Evolutionary conservation across 2,888 invertebrate species (phyloP).

Genomic region (Patella ulyssiponensis): DNA sequence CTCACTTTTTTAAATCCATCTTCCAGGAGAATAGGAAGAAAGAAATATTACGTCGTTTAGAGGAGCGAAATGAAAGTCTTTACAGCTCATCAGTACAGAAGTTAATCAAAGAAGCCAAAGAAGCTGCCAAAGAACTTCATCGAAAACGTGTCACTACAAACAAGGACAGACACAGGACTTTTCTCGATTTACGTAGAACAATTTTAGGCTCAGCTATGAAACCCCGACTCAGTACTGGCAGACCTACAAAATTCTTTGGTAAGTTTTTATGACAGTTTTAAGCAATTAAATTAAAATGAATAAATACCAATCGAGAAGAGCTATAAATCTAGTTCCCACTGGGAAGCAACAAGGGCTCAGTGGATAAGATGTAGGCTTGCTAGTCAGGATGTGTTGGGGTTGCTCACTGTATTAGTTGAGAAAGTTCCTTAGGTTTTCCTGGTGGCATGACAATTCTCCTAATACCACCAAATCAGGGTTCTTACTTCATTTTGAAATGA

Average conservation of each 20-base stretch:
- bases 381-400: too few relatives aligned
- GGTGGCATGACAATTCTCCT: too few relatives aligned
- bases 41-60: neutral
- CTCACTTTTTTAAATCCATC: too few relatives aligned
- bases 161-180: neutral
- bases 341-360: too few relatives aligned
- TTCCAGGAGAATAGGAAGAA: neutral
- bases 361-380: too few relatives aligned
- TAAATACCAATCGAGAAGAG: too few relatives aligned
- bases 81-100: neutral
- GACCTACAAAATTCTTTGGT: conserved; percentile 33
- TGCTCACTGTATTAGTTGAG: too few relatives aligned
- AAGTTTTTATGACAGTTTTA: neutral
- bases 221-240: conserved; percentile 19
- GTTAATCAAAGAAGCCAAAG: neutral
- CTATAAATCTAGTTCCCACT: too few relatives aligned
- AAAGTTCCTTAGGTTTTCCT: too few relatives aligned
- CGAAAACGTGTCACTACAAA: neutral
- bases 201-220: conserved; percentile 1
- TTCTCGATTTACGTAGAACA: neutral
- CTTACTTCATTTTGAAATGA: too few relatives aligned
- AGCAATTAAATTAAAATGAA: too few relatives aligned
- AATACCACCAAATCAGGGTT: too few relatives aligned
- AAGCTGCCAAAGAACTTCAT: neutral
- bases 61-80: neutral